Base-by-base conservation (phyloP, 2,888 invertebrate genomes). In the Aphrophora alni region DNA sequence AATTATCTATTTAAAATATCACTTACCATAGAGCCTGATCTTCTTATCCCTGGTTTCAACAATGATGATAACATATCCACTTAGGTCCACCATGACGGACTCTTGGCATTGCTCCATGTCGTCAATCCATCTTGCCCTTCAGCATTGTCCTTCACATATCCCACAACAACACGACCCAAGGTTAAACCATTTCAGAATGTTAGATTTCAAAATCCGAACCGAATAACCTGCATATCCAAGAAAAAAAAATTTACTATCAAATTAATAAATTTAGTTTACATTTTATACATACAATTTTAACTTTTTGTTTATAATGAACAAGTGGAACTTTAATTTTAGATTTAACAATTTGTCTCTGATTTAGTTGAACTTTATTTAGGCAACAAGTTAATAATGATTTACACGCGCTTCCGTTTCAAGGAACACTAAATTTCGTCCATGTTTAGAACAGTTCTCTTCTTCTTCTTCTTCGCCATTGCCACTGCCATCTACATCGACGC, bases 1-100 rank as follows among this genome's bases (percentile, higher is more conserved):
- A n/a, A n/a, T n/a, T n/a, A n/a, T n/a, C n/a, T n/a, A n/a, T n/a
- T n/a, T n/a, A n/a, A n/a, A n/a, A n/a, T n/a, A n/a, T n/a, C n/a
- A 87, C 90, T 88, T 89, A 95, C 96, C 97, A 88, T 97, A 97
- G 85, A 97, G 90, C 91, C 97, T 97, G 87, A 97, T 95, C 91
- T 96, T 96, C 89, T 97, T 96, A 89, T 97, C 97, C 89, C 95
- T 95, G 87, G 96, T 96, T 90, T 97, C 97, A 85, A 97, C 96
- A 88, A 97, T 92, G 88, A 97, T 97, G 88, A 97, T 97, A 88
- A 97, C 97, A 90, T 97, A 97, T 87, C 97, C 97, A 87, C 97
- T 96, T 88, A 97, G 92, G 91, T 97, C 97, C 88, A 97, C 96
- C 90, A 95, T 93, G 80, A 80, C 75, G 38, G 70, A 27, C 27